Conservation (phyloP, 1,140 invertebrate genomes). For the Bombus soroeensis region DNA sequence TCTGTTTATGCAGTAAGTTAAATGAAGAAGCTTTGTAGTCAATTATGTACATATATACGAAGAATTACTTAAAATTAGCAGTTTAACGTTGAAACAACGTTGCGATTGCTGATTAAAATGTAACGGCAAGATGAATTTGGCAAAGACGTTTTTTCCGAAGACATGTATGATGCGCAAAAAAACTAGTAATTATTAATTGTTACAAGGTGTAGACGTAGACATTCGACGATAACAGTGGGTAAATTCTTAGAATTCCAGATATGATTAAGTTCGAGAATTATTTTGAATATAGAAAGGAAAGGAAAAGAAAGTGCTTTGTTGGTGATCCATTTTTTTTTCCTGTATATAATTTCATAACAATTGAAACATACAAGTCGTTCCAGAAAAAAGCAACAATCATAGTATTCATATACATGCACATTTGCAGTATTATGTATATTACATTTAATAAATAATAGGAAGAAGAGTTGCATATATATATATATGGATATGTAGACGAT, state of each 20-base stretch:
- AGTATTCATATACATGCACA: slow-evolving; percentile 36
- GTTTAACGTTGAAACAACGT: slow-evolving; percentile 44
- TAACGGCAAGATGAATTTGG: neutral
- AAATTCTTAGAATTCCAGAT: neutral
- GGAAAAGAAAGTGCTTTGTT: slow-evolving; percentile 9
- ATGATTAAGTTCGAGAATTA: slow-evolving; percentile 18
- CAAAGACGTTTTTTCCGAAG: neutral
- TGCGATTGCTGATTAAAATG: neutral
- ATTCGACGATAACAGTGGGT: neutral
- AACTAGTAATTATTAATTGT: neutral
- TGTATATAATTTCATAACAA: slow-evolving; percentile 1
- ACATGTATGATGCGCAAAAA: slow-evolving; percentile 9
- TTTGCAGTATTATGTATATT: slow-evolving; percentile 38
- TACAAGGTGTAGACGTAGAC: neutral
- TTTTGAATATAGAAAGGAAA: slow-evolving; percentile 28
- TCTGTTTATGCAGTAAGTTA: slow-evolving; percentile 60
- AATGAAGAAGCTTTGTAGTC: slow-evolving; percentile 68
- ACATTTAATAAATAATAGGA: neutral
- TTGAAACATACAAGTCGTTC: slow-evolving; percentile 7
- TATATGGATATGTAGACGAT: neutral
- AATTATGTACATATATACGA: slow-evolving; percentile 74
- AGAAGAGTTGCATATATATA: neutral
- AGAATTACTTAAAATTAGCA: slow-evolving; percentile 54
- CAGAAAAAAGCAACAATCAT: neutral
- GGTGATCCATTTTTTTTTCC: neutral